These are phyloP conservation scores for Aphelocoma coerulescens DNA, from an alignment of 2,113 vertebrate species.

Conservation along the genomic window DNA sequence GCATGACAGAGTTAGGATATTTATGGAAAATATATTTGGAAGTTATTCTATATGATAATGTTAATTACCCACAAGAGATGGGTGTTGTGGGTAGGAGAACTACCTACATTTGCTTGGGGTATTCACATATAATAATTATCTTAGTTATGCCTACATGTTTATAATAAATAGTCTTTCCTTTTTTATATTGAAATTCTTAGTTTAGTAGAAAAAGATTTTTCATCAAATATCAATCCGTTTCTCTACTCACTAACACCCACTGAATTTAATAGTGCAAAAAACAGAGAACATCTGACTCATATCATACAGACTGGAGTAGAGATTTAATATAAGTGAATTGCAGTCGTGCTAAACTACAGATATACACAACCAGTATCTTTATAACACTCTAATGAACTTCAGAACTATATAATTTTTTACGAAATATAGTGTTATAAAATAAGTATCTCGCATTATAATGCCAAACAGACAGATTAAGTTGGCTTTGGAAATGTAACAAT, in stretches of 20 bases:
- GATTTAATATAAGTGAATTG: not conserved
- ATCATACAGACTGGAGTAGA: not conserved
- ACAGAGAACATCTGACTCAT: not conserved
- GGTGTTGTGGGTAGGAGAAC: not conserved
- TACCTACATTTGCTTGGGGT: not conserved
- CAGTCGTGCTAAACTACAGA: not conserved
- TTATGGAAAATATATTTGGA: not conserved
- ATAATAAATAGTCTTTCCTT: not conserved
- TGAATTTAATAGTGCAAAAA: not conserved
- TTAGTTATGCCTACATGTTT: not conserved
- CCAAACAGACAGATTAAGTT: not conserved
- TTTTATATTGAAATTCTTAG: not conserved
- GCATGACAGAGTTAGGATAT: not conserved
- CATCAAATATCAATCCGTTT: not conserved
- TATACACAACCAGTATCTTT: not conserved
- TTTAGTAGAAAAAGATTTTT: not conserved
- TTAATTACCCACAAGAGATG: not conserved
- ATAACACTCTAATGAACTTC: not conserved
- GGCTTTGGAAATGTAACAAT: not conserved
- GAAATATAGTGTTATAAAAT: not conserved
- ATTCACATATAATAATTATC: not conserved
- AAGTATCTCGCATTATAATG: not conserved
- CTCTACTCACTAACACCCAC: not conserved
- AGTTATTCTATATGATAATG: not conserved
- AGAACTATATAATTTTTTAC: not conserved